Evolutionary conservation across 2,888 invertebrate species (phyloP), one percentile per base, ranked within the genome.

Genomic region (Acrobasis consociella): DNA sequence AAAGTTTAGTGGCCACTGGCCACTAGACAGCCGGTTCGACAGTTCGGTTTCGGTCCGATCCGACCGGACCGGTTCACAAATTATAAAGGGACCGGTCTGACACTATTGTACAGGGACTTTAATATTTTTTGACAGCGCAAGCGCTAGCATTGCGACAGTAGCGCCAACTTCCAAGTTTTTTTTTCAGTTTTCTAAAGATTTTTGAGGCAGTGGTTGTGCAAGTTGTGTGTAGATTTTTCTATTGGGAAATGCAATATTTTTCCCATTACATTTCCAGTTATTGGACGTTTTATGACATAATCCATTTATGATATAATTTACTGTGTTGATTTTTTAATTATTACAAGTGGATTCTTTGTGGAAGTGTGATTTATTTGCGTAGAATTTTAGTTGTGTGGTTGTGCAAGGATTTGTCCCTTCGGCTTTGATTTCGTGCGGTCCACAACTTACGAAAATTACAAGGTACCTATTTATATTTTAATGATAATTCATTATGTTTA

Each of bases 131-230:
- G 80, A 84, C 81, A 80, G 86, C 86, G 86, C 86, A 75, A 85
- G 86, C 87, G 85, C 84, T 72, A 81, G 39, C 16, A 67, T 58
- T 60, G 56, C 70, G 72, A 70, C 64, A 60, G 74, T 77, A 72
- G 83, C 85, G 85, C 82, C 79, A 69, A 67, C 75, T 64, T 55
- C 58, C 52, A 49, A 52, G 49, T 68, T 58, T 67, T 72, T 72
- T 74, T 74, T 78, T 80, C 83, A 91, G 91, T 91, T 90, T 89
- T 85, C 64, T 85, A 84, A 79, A 80, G 85, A 84, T 84, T 86
- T 87, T 86, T 80, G 79, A 76, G 73, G 80, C 68, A 78, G 78
- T 67, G 86, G 87, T 77, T 80, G 90, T 85, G 84, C 81, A 65
- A 58, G 69, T 76, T 73, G 75, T 80, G 74, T 77, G 75, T 74